Evolutionary conservation across 2,888 invertebrate genomes (phyloP), one percentile per base, ranked within the genome.

Genomic region (Dasypolia templi): DNA sequence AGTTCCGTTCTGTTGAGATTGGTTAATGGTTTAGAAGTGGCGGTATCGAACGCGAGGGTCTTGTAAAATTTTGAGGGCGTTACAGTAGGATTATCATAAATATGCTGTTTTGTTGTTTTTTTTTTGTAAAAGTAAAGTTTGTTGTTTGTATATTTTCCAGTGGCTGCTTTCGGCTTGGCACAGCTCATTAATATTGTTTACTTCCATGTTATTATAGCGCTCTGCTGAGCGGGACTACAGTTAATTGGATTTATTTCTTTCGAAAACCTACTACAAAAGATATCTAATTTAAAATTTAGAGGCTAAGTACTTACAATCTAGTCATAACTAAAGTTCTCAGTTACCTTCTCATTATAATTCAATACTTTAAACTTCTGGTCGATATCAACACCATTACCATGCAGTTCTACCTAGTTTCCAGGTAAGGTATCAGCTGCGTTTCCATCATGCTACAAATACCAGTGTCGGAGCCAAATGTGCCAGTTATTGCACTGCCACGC

Each of bases 401-500:
- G 11, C 4, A 14, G 32, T 26, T 26, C 11, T 5, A 7, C 19
- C 6, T 55, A 53, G 53, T 65, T 44, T 12, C n/a, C 73, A 79
- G 63, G 64, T 84, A 61, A 55, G 56, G 56, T 51, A 55, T 46
- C 55, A 49, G 53, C 29, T 42, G 59, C n/a, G 58, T 44, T n/a
- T 68, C 51, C 39, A 65, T 81, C 61, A 79, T 11, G 26, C 3
- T 6, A 29, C 46, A 46, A 72, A 49, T 14, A 32, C 35, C 56
- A 29, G 46, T 32, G 46, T 44, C 22, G 42, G 66, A 55, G 82
- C 82, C 81, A 81, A 84, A 84, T 82, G 65, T 55, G 68, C 35
- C 44, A 39, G 66, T 81, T 72, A 75, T 51, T 75, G 42, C 81
- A 42, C 9, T 19, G 26, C 53, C 55, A 0, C 29, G 42, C 67